Conservation (phyloP, 2,113 vertebrate genomes). For the Gymnogyps californianus region DNA sequence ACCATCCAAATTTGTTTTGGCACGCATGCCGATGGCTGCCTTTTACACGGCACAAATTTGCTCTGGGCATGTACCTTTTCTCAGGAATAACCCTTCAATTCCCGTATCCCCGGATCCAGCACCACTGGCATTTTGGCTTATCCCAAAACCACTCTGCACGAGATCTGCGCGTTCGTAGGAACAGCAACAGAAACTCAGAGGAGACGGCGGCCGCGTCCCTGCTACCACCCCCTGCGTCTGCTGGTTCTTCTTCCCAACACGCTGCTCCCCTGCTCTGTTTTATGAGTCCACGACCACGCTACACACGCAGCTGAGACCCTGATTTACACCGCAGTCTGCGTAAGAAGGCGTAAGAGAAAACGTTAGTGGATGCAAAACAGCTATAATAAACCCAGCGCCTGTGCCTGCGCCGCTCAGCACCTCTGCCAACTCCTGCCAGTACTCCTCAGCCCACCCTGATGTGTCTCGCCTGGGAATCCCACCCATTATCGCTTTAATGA, state of each 20-base stretch:
- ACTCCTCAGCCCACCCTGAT: not conserved
- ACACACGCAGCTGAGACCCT: rapidly evolving
- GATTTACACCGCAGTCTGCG: not conserved
- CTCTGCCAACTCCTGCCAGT: not conserved
- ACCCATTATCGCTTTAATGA: not conserved
- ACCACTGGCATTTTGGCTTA: not conserved
- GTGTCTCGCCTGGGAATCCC: not conserved
- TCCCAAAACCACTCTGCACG: not conserved
- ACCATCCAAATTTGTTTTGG: not conserved
- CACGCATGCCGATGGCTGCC: rapidly evolving
- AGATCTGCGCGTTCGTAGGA: rapidly evolving
- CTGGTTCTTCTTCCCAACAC: not conserved
- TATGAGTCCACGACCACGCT: rapidly evolving
- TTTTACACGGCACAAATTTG: not conserved
- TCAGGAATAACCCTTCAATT: not conserved
- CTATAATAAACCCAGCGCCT: not conserved
- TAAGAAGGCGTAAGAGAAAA: not conserved
- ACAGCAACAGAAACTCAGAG: not conserved
- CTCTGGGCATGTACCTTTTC: not conserved
- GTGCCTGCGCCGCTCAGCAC: not conserved
- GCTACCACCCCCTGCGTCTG: rapidly evolving
- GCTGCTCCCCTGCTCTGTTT: not conserved
- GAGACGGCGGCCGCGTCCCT: rapidly evolving
- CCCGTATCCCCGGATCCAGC: rapidly evolving
- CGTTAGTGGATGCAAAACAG: rapidly evolving